Evolutionary conservation across 2,888 invertebrate species (phyloP), one percentile per base, ranked within the genome.

Genomic region (Nesidiocoris tenuis): DNA sequence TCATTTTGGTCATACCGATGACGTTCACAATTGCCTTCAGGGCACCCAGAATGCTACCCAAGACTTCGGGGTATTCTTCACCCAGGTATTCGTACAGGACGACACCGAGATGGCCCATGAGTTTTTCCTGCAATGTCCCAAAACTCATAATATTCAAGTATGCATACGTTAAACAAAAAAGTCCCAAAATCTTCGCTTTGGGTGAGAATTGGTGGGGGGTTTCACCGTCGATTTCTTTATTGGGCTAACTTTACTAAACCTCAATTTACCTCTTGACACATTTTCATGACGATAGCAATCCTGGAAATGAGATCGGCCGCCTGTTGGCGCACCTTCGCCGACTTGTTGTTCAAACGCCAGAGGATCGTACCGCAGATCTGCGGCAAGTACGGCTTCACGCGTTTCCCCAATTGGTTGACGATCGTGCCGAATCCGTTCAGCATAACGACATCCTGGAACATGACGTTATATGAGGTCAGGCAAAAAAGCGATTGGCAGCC

Each of bases 1-100:
- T 99, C 99, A 99, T 99, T 86, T 99, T 98, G 0, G 98, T 98
- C 99, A 99, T 99, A 81, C 99, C 99, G 82, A 99, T 99, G 2
- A 99, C 99, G 84, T 98, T 99, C 2, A 99, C 98, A 80, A 99
- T 99, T 0, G 96, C 96, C 85, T 99, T 99, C n/a, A 99, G 86
- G 0, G 98, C 99, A 0, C 98, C 99, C 68, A 99, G 87, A 83
- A 99, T 99, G 63, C 97, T 97, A 56, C 99, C 99, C 80, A 99
- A 86, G 9, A 99, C 99, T 86, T 99, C 98, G 0, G 99, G 99
- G 84, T 99, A 99, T 85, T 99, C 99, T 85, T 99, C 99, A 80
- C 99, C 99, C 81, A 99, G 86, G 83, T 99, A 99, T 85, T 99
- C 99, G 83, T 99, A 99, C 56, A 99, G 86, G 23, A 99, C 98